Conservation (phyloP, 2,888 invertebrate species). For the Pseudococcus longispinus region DNA sequence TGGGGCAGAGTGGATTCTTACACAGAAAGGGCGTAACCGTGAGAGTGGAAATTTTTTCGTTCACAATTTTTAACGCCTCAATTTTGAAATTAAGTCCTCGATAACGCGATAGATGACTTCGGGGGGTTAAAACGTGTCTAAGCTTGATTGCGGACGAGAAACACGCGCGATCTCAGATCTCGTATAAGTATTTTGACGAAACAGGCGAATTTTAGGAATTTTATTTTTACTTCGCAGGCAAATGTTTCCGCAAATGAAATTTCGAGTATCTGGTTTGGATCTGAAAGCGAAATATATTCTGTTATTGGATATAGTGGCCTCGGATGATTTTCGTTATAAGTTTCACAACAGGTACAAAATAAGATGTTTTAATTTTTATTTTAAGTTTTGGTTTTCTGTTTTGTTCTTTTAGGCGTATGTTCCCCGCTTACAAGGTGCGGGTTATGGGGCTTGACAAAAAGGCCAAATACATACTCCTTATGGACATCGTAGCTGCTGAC, state of each 20-base stretch:
- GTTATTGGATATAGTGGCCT: constrained; percentile 97
- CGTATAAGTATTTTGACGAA: not conserved
- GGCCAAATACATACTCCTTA: constrained; percentile 95
- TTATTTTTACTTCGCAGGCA: constrained; percentile 74
- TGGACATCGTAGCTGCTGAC: constrained; percentile 97
- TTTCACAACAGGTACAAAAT: constrained; percentile 87
- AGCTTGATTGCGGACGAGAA: no score
- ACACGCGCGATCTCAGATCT: not conserved
- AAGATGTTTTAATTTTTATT: constrained; percentile 57
- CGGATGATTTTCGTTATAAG: constrained; percentile 98
- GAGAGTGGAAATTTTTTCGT: constrained; percentile 1
- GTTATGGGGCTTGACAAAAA: constrained; percentile 96
- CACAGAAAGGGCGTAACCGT: constrained; percentile 20
- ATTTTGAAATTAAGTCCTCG: constrained; percentile 27
- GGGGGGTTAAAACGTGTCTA: not conserved
- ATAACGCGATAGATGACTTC: constrained; percentile 2
- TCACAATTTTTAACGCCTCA: constrained; percentile 2
- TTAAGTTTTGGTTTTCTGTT: constrained; percentile 58
- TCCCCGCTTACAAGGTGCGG: constrained; percentile 96
- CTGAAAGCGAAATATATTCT: constrained; percentile 99
- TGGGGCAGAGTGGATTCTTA: not conserved
- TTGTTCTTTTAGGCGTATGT: constrained; percentile 84
- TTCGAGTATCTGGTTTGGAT: constrained; percentile 97
- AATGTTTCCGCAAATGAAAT: constrained; percentile 99
- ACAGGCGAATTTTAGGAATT: not conserved